phyloP scores from a whole-genome alignment of 2,888 invertebrate species.

The Siphlonurus alternatus region DNA sequence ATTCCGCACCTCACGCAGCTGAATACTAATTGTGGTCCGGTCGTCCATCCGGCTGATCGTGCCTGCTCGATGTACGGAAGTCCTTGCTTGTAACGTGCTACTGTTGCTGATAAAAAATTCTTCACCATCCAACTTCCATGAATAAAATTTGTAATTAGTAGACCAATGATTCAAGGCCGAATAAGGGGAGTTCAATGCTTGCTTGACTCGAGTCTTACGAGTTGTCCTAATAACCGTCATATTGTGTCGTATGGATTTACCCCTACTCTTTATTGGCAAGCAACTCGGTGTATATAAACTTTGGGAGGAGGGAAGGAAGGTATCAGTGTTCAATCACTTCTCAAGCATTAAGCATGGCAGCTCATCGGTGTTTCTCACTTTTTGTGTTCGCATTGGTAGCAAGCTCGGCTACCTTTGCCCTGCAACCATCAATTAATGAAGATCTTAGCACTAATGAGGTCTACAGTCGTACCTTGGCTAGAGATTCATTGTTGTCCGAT shows the following conservation, averaged over 20 bases:
- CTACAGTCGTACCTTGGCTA: constrained; percentile 25
- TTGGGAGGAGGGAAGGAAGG: not conserved
- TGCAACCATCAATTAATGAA: not conserved
- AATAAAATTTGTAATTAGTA: not conserved
- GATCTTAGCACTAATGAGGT: not conserved
- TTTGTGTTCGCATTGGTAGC: not conserved
- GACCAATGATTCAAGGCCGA: not conserved
- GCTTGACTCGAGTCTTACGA: not conserved
- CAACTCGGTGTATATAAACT: not conserved
- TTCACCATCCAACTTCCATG: not conserved
- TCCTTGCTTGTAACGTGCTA: too few relatives aligned
- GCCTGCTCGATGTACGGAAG: not conserved
- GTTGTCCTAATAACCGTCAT: not conserved
- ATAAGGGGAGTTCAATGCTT: not conserved
- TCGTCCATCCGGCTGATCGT: too few relatives aligned
- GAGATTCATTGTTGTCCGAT: constrained; percentile 51
- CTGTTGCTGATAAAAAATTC: not conserved
- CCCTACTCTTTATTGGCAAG: not conserved
- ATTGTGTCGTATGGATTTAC: not conserved
- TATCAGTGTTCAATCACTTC: not conserved
- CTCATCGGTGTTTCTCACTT: not conserved
- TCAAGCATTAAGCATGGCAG: not conserved
- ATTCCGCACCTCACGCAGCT: not conserved
- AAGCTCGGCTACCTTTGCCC: not conserved
- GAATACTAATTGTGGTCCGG: not conserved